phyloP scores from a whole-genome alignment of 2,113 vertebrate genomes.

The Buteo buteo region DNA sequence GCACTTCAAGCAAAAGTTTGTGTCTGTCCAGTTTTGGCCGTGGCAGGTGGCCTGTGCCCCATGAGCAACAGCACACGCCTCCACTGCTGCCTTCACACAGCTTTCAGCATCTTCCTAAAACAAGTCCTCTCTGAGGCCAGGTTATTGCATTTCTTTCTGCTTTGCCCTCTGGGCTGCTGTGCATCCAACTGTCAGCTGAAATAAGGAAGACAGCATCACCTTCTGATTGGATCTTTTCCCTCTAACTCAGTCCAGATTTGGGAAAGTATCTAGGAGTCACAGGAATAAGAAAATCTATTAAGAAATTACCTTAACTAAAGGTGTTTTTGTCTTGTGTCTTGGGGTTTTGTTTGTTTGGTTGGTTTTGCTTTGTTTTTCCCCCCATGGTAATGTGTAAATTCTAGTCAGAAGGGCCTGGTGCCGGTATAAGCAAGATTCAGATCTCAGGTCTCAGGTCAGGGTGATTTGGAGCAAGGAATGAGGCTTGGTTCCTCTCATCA shows the following conservation, averaged over 20 bases:
- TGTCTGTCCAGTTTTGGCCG: not conserved
- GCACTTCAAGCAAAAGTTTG: not conserved
- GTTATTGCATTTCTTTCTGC: not conserved
- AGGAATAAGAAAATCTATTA: not conserved
- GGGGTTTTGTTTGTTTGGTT: fast-evolving
- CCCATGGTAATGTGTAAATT: not conserved
- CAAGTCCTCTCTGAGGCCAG: fast-evolving
- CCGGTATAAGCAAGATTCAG: not conserved
- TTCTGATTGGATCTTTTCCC: not conserved
- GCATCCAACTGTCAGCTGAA: not conserved
- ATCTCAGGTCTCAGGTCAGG: not conserved
- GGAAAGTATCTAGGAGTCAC: not conserved
- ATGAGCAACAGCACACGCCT: fast-evolving
- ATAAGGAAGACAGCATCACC: not conserved
- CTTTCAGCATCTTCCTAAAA: not conserved
- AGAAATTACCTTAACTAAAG: not conserved
- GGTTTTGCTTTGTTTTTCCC: not conserved
- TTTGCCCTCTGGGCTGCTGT: not conserved
- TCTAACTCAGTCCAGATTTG: not conserved
- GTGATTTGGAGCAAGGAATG: not conserved
- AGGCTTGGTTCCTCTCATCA: not conserved
- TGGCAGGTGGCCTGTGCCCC: not conserved
- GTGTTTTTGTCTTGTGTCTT: not conserved
- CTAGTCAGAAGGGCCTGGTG: not conserved
- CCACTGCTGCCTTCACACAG: not conserved